These are phyloP conservation scores for Synodontis membranacea DNA, from an alignment of 2,113 vertebrate genomes.

Conservation along the genomic window DNA sequence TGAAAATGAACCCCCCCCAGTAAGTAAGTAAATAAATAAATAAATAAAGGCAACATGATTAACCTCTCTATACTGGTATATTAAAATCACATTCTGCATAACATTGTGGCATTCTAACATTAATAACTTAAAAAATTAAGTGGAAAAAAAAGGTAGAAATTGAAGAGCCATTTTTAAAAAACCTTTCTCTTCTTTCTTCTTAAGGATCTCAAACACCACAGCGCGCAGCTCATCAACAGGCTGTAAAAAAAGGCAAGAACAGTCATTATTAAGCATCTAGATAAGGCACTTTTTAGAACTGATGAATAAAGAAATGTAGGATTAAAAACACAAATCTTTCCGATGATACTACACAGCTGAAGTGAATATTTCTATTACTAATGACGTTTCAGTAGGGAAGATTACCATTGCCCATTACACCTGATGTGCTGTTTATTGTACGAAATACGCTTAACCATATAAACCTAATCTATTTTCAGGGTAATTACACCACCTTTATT, in stretches of 20 bases:
- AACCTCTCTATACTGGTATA: background rate
- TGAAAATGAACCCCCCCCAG: conserved; percentile 19
- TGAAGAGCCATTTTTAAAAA: background rate
- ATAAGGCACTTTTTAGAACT: background rate
- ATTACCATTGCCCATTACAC: background rate
- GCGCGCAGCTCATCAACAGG: conserved; percentile 73
- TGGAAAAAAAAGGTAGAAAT: background rate
- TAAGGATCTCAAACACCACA: conserved; percentile 76
- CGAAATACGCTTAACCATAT: too few relatives aligned
- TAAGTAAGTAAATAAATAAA: too few relatives aligned
- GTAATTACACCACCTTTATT: too few relatives aligned
- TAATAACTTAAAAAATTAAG: background rate
- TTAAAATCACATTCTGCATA: too few relatives aligned
- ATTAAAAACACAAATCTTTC: too few relatives aligned
- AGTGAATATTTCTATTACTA: background rate
- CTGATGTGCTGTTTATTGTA: background rate
- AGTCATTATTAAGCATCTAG: background rate
- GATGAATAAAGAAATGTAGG: background rate
- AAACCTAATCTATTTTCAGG: too few relatives aligned
- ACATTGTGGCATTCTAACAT: background rate
- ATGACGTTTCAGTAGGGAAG: background rate
- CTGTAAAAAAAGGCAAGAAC: conserved; percentile 50
- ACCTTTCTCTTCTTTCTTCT: conserved; percentile 69
- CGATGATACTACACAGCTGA: too few relatives aligned
- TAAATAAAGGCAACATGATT: background rate